Evolutionary conservation across 2,888 invertebrate genomes (phyloP).

Genomic region (Escarpia spicata): DNA sequence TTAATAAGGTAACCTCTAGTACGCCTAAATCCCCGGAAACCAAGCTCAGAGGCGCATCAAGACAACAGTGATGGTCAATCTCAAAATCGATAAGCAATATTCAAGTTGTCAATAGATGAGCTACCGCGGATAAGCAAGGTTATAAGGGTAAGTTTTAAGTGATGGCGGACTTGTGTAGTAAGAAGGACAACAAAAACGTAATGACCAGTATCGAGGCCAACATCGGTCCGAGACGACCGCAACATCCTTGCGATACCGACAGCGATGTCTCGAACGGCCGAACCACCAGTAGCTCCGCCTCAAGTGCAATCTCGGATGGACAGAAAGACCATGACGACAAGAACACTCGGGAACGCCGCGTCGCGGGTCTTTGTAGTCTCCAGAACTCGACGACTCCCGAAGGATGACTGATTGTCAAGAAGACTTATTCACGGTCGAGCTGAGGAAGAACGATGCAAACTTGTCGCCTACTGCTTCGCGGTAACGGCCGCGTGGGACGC

Average conservation of each 20-base stretch:
- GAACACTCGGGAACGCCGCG: neutral
- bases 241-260: neutral
- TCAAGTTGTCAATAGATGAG: no score
- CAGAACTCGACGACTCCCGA: neutral
- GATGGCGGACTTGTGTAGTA: no score
- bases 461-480: constrained; percentile 3
- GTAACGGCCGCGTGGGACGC: neutral
- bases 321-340: neutral
- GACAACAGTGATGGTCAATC: no score
- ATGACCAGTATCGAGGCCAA: no score
- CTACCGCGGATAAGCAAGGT: no score
- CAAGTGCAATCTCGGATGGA: neutral
- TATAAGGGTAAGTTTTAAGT: no score
- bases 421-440: neutral
- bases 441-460: neutral
- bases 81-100: no score
- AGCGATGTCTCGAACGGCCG: neutral
- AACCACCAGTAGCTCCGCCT: neutral
- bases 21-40: no score
- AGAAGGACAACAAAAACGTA: no score
- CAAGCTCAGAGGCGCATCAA: no score
- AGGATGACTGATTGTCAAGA: neutral
- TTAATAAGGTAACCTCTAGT: no score
- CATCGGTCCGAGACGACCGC: no score
- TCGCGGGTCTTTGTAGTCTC: neutral